Base-by-base conservation (phyloP, 2,888 invertebrate genomes). In the Scaptomyza caliginosa region DNA sequence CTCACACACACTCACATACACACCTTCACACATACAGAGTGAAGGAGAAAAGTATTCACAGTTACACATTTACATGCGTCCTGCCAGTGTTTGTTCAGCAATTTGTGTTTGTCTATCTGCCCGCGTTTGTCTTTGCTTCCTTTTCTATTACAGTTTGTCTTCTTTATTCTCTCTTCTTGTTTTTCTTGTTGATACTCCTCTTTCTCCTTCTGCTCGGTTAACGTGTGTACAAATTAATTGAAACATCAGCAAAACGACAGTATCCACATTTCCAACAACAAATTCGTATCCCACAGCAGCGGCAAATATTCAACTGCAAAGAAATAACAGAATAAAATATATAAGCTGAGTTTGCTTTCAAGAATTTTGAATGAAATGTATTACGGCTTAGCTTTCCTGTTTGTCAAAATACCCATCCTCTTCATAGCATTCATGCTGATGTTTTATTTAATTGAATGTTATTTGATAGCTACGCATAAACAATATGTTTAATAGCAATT, bases 1-100 rank as follows among this genome's bases (percentile, higher is more conserved):
- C 54, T 45, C 49, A 59, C 36, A 48, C 49, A 58, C 10, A 55
- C 42, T 21, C 30, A 46, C 30, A 21, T 32, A 10, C 26, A 26
- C 26, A 26, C 50, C 46, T 39, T 30, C 26, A 57, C 57, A 13
- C 39, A 39, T 24, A 26, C 10, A 7, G 16, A 8, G 32, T 32
- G 16, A 8, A 34, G 10, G 26, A 2, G 34, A 34, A 23, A 16
- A 26, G 65, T 36, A 30, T 34, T 71, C 36, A 36, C 58, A 67
- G 34, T 4, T 38, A 49, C 63, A 59, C 82, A 81, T 81, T 82
- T 82, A 66, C 82, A 86, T 84, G 87, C 55, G 70, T 66, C 60
- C 64, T 50, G 34, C 36, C 51, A 30, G 43, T 74, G 48, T 74
- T 76, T 74, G 74, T 54, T 72, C 57, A 76, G 73, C 73, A 67